A percentile compares a stretch with the other conserved stretches of the same genome.
Conservation (phyloP, 2,888 invertebrate genomes). For the Tineola bisselliella region DNA sequence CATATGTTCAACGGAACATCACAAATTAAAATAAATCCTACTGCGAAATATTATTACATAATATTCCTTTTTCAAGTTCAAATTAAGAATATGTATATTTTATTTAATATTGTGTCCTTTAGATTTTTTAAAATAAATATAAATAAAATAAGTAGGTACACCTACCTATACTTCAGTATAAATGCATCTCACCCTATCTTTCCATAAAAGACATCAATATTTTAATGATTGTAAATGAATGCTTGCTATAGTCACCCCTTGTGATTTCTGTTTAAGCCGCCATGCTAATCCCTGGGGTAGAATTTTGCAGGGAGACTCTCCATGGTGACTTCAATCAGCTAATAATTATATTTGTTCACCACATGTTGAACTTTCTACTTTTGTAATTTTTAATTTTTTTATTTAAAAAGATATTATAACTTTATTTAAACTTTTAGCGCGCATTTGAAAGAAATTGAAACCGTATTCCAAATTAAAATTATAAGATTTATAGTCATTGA, state of each 20-base stretch:
- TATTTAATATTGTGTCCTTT: too few relatives aligned
- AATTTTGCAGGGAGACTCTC: conserved; percentile 25
- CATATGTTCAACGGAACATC: too few relatives aligned
- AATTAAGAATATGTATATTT: too few relatives aligned
- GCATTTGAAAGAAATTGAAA: too few relatives aligned
- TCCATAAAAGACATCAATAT: conserved; percentile 6
- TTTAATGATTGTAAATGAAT: conserved; percentile 57
- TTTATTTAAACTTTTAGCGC: too few relatives aligned
- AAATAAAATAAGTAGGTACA: neutral
- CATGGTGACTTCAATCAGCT: conserved; percentile 47
- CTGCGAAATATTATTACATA: too few relatives aligned
- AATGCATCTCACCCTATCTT: neutral
- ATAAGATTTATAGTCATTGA: too few relatives aligned
- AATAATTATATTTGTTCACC: conserved; percentile 65
- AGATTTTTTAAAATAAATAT: neutral
- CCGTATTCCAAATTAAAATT: too few relatives aligned
- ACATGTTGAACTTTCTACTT: conserved; percentile 41
- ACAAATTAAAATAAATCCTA: too few relatives aligned
- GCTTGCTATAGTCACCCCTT: neutral
- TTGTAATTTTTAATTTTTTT: neutral
- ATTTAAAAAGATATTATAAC: neutral
- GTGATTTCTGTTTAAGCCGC: conserved; percentile 27
- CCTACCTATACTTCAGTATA: neutral
- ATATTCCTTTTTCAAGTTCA: too few relatives aligned
- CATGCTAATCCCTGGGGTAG: conserved; percentile 46